Percentiles rank a stretch among this genome's conserved stretches.
phyloP scores from a whole-genome alignment of 2,113 vertebrate species.

The Mobula birostris region DNA sequence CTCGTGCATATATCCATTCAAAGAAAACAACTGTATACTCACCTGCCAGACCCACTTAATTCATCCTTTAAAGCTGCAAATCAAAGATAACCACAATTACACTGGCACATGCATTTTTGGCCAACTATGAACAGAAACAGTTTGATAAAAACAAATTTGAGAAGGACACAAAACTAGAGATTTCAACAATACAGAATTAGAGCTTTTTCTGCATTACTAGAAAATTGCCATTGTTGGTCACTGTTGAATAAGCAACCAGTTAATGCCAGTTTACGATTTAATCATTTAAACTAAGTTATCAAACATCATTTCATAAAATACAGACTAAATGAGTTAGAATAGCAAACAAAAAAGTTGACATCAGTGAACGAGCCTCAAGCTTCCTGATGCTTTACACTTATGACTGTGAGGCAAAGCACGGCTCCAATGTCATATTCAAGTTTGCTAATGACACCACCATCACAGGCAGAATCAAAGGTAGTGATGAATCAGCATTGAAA shows the following conservation, averaged over 20 bases:
- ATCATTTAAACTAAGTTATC: not conserved
- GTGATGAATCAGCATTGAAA: too few relatives aligned
- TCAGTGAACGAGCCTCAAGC: not conserved
- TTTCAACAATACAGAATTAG: not conserved
- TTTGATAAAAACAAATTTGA: not conserved
- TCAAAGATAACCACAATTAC: not conserved
- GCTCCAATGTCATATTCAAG: too few relatives aligned
- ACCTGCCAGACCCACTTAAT: not conserved
- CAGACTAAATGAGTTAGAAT: not conserved
- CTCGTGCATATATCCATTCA: not conserved
- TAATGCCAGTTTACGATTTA: not conserved
- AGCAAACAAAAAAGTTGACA: not conserved
- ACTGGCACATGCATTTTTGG: not conserved
- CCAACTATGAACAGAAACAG: not conserved
- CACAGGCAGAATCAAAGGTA: too few relatives aligned
- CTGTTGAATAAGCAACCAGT: not conserved
- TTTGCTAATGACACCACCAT: too few relatives aligned
- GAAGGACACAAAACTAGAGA: too few relatives aligned
- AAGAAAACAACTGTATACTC: not conserved
- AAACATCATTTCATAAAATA: not conserved
- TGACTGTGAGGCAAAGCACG: too few relatives aligned
- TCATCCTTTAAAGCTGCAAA: not conserved
- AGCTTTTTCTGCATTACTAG: not conserved
- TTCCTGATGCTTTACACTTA: not conserved
- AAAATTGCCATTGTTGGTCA: not conserved